Evolutionary conservation across 2,888 invertebrate species (phyloP).

Genomic region (Andrena dorsata): DNA sequence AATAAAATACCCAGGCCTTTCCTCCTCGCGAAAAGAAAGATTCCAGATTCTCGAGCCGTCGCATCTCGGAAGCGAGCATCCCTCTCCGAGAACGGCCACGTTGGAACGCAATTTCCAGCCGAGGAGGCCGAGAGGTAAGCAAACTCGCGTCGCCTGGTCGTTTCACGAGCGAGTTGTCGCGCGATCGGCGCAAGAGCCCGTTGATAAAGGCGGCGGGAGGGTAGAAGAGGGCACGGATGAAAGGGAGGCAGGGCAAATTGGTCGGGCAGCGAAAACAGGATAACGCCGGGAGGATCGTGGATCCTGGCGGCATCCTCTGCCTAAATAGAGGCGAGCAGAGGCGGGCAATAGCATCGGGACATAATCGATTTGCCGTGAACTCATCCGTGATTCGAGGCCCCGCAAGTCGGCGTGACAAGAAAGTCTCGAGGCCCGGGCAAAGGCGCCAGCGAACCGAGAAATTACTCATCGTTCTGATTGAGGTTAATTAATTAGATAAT

Average conservation of each 20-base stretch:
- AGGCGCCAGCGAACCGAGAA: constrained; percentile 85
- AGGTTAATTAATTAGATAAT: constrained; percentile 85
- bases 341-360: constrained; percentile 73
- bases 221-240: not conserved
- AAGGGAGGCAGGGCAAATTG: constrained; percentile 61
- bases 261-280: constrained; percentile 71
- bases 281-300: constrained; percentile 70
- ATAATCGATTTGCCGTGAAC: constrained; percentile 85
- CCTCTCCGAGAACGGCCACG: not conserved
- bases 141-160: constrained; percentile 60
- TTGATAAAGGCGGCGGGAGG: constrained; percentile 62
- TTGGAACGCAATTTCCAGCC: constrained; percentile 51
- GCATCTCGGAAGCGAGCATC: not conserved
- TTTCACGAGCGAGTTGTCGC: constrained; percentile 71
- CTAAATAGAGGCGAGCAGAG: constrained; percentile 44
- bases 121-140: constrained; percentile 43
- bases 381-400: constrained; percentile 83
- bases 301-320: constrained; percentile 53
- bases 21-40: not conserved
- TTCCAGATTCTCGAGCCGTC: not conserved
- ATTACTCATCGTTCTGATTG: constrained; percentile 85
- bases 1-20: not conserved
- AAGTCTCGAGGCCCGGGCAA: constrained; percentile 81
- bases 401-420: constrained; percentile 83
- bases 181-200: constrained; percentile 68